Percentiles rank a stretch among this genome's conserved stretches.
These are phyloP conservation scores for Danio kyathit DNA, from an alignment of 2,797 vertebrate species.

Conservation along the genomic window DNA sequence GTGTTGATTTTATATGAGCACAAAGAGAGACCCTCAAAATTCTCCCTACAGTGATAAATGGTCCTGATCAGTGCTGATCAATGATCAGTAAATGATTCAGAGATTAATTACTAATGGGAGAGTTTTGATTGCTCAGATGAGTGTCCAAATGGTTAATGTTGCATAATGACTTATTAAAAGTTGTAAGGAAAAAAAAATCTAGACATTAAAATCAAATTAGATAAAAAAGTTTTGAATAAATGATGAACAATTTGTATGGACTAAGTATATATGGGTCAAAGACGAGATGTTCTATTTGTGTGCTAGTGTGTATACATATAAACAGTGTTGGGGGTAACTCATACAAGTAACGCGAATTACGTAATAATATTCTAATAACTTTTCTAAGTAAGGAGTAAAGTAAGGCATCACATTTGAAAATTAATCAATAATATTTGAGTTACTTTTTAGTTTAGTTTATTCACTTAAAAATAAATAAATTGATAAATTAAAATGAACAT, in stretches of 20 bases:
- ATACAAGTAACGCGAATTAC: too few relatives aligned
- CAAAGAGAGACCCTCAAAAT: constrained; percentile 41
- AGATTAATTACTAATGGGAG: constrained; percentile 46
- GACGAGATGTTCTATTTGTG: too few relatives aligned
- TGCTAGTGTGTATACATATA: too few relatives aligned
- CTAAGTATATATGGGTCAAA: too few relatives aligned
- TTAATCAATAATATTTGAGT: too few relatives aligned
- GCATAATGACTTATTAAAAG: constrained; percentile 59
- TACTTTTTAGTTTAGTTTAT: too few relatives aligned
- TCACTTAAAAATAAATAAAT: too few relatives aligned
- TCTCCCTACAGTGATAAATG: constrained; percentile 38
- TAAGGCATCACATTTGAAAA: too few relatives aligned
- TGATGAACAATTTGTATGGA: neutral
- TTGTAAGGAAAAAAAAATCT: neutral
- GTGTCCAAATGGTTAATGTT: constrained; percentile 67
- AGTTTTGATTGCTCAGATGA: constrained; percentile 80
- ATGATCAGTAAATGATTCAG: neutral
- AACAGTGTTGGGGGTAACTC: too few relatives aligned
- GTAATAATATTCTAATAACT: too few relatives aligned
- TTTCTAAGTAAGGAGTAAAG: too few relatives aligned
- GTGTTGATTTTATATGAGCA: constrained; percentile 22
- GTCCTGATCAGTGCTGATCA: neutral
- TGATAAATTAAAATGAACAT: too few relatives aligned
- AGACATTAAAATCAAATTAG: neutral
- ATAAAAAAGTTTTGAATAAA: neutral